Evolutionary conservation across 2,113 vertebrate species (phyloP), one percentile per base, ranked within the genome.

Genomic region (Amphilophus citrinellus): DNA sequence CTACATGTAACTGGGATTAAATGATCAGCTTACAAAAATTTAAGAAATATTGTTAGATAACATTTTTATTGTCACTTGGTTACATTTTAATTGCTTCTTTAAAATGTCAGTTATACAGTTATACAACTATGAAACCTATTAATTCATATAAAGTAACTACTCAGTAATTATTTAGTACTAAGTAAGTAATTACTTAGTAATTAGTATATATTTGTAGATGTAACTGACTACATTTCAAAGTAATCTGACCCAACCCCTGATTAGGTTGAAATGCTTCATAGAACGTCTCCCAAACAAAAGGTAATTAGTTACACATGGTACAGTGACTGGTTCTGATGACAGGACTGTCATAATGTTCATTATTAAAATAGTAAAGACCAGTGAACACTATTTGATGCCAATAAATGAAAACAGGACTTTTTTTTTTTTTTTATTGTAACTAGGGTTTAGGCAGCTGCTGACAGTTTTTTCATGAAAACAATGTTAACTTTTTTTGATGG

Each of bases 271-370:
- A 22, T 22, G 9, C 20, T 58, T 10, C 20, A 9, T 9, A 4
- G 30, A 30, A 53, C 15, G 14, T n/a, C 66, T 53, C 27, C 68
- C 17, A 73, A 73, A 73, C 27, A 73, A 53, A 17, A 73, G 18
- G 47, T 32, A 5, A 47, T 35, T 61, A 15, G 18, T 10, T 1
- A 1, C 58, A 80, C 39, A 18, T 22, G 42, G 56, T 62, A 66
- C 77, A 76, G 61, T 57, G 59, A 80, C 65, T 44, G 59, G 20
- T 61, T 85, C 76, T 42, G 47, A 79, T 60, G 61, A 14, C 32
- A 50, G 44, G 35, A 59, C 14, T 18, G 47, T 18, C 47, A 53
- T 18, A 53, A 53, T 53, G 47, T 6, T 7, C 15, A 18, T 53
- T 53, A 53, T 32, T 47, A 8, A 8, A 20, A 47, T 53, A 35